Conservation (phyloP, 64 coral and sea anemone genomes). For the Montipora capricornis region DNA sequence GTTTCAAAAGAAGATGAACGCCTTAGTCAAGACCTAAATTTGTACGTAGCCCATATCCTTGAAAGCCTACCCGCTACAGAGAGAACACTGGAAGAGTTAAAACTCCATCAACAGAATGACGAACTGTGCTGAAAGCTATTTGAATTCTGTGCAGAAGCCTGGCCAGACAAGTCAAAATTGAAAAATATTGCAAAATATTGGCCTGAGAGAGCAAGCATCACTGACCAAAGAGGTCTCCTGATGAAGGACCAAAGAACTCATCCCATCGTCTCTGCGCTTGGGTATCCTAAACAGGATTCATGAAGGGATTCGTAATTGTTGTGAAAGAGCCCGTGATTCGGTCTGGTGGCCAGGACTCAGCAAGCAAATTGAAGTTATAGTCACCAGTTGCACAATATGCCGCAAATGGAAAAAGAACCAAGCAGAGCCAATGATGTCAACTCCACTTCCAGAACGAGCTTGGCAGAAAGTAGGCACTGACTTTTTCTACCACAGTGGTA, state of each 20-base stretch:
- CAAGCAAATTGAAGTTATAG: constrained; percentile 30
- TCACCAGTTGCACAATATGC: background rate
- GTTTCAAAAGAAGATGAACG: constrained; percentile 7
- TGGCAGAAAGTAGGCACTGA: constrained; percentile 45
- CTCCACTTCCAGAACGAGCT: constrained; percentile 14
- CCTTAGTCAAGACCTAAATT: background rate
- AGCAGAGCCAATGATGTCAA: constrained; percentile 9
- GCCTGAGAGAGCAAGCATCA: constrained; percentile 9
- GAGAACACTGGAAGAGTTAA: constrained; percentile 29
- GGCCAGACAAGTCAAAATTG: constrained; percentile 17
- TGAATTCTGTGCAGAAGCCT: constrained; percentile 25
- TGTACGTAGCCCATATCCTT: constrained; percentile 2
- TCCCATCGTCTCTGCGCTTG: constrained; percentile 9
- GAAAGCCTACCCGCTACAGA: constrained; percentile 21
- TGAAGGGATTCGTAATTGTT: constrained; percentile 26
- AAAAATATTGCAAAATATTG: background rate
- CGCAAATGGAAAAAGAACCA: background rate
- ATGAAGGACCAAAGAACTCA: constrained; percentile 51
- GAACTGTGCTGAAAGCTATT: background rate
- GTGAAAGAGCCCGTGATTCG: background rate
- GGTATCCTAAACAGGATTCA: constrained; percentile 45
- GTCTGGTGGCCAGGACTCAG: constrained; percentile 69
- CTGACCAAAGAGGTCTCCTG: constrained; percentile 24
- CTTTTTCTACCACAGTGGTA: constrained; percentile 47
- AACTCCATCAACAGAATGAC: constrained; percentile 42